These are phyloP conservation scores for Pogonophryne albipinna DNA, from an alignment of 2,797 vertebrate genomes.

Conservation along the genomic window DNA sequence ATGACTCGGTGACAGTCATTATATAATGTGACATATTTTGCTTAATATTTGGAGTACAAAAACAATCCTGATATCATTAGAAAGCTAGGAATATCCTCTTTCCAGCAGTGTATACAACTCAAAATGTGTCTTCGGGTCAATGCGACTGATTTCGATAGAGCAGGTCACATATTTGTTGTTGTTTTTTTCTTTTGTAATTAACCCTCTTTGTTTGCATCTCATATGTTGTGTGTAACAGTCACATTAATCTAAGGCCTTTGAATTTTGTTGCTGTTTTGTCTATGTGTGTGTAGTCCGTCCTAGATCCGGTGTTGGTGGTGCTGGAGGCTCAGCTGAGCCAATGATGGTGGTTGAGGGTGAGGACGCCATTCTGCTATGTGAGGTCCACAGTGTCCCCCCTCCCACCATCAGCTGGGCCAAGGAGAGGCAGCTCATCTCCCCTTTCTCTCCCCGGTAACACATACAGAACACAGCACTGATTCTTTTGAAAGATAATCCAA, in stretches of 20 bases:
- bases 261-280: not conserved
- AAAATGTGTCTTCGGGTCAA: too few relatives aligned
- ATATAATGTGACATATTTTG: too few relatives aligned
- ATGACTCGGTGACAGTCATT: too few relatives aligned
- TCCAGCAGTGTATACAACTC: too few relatives aligned
- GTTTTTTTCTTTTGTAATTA: not conserved
- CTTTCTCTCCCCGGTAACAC: constrained; percentile 92
- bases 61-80: too few relatives aligned
- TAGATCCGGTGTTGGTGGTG: constrained; percentile 75
- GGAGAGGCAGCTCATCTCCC: constrained; percentile 94
- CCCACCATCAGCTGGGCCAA: constrained; percentile 95
- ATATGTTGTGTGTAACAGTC: not conserved
- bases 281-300: constrained; percentile 89
- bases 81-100: too few relatives aligned
- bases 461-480: not conserved
- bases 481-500: not conserved
- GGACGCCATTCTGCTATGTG: constrained; percentile 91
- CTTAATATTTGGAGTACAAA: too few relatives aligned
- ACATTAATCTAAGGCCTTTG: not conserved
- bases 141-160: too few relatives aligned
- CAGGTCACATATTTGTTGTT: too few relatives aligned
- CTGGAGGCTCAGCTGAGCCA: constrained; percentile 75
- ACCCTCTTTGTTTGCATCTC: not conserved
- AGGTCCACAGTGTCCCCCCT: constrained; percentile 93
- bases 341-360: constrained; percentile 87